Conservation (phyloP, 2,888 invertebrate species). For the Liodrosophila aerea region DNA sequence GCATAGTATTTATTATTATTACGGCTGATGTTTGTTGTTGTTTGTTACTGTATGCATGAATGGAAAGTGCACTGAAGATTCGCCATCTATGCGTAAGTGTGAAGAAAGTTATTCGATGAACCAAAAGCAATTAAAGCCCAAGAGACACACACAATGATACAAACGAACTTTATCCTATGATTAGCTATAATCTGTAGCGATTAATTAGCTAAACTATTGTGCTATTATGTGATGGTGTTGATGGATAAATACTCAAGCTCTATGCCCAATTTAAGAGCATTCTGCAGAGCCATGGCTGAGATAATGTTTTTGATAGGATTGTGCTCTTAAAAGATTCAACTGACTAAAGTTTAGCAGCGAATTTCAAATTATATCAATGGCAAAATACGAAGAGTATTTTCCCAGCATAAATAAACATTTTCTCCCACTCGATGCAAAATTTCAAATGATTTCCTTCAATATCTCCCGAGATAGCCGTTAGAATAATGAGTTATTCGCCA, state of each 20-base stretch:
- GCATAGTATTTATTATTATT: conserved; percentile 33
- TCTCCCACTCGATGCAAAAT: neutral
- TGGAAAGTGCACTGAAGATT: conserved; percentile 55
- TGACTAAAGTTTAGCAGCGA: too few relatives aligned
- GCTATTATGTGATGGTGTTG: too few relatives aligned
- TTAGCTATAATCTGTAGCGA: conserved; percentile 2
- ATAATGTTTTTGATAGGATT: too few relatives aligned
- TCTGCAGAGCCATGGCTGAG: too few relatives aligned
- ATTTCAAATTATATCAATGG: too few relatives aligned
- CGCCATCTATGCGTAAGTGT: conserved; percentile 40
- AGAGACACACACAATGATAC: conserved; percentile 12
- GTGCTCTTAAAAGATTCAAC: too few relatives aligned
- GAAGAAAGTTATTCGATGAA: conserved; percentile 52
- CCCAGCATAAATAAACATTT: too few relatives aligned
- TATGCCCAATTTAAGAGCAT: too few relatives aligned
- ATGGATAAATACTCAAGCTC: too few relatives aligned
- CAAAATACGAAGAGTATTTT: too few relatives aligned
- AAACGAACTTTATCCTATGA: neutral
- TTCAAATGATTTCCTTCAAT: neutral
- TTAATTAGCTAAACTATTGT: conserved; percentile 1
- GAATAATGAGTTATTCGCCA: neutral
- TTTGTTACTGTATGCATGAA: conserved; percentile 24
- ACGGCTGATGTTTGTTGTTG: conserved; percentile 9
- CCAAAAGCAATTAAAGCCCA: conserved; percentile 39
- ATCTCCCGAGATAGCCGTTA: conserved; percentile 4